Evolutionary conservation across 2,113 vertebrate species (phyloP).

Genomic region (Gymnobelideus leadbeateri): DNA sequence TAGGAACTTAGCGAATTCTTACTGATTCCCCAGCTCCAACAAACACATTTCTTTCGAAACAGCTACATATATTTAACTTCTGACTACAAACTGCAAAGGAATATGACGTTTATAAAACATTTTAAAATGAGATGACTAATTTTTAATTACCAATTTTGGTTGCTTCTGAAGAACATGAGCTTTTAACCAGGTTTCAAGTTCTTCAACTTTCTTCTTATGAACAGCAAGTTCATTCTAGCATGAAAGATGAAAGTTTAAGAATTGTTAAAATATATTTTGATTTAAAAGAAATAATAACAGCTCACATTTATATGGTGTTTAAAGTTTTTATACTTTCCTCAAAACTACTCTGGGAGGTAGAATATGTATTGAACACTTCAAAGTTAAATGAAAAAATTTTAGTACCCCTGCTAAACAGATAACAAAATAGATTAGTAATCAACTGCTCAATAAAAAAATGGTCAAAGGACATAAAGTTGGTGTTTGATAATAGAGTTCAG

Average conservation of each 20-base stretch:
- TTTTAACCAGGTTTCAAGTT: slow-evolving; percentile 95
- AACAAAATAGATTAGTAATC: background rate
- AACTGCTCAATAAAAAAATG: background rate
- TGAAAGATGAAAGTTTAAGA: slow-evolving; percentile 64
- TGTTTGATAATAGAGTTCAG: background rate
- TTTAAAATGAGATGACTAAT: slow-evolving; percentile 42
- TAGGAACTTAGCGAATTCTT: background rate
- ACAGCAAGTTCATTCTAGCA: slow-evolving; percentile 92
- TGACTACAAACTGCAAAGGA: background rate
- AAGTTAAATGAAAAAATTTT: background rate
- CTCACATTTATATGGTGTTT: background rate
- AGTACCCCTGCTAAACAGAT: background rate
- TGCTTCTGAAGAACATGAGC: slow-evolving; percentile 79
- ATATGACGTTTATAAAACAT: background rate
- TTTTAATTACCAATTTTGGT: slow-evolving; percentile 85
- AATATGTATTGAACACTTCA: background rate
- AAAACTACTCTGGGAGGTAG: background rate
- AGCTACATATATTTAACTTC: slow-evolving; percentile 20
- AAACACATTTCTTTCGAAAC: background rate
- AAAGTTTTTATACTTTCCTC: background rate
- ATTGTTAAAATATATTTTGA: slow-evolving; percentile 47
- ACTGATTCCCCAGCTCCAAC: background rate
- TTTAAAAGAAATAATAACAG: background rate
- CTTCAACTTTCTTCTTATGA: slow-evolving; percentile 97
- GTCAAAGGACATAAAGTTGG: background rate